phyloP scores from a whole-genome alignment of 2,888 invertebrate genomes.

The Seladonia tumulorum region DNA sequence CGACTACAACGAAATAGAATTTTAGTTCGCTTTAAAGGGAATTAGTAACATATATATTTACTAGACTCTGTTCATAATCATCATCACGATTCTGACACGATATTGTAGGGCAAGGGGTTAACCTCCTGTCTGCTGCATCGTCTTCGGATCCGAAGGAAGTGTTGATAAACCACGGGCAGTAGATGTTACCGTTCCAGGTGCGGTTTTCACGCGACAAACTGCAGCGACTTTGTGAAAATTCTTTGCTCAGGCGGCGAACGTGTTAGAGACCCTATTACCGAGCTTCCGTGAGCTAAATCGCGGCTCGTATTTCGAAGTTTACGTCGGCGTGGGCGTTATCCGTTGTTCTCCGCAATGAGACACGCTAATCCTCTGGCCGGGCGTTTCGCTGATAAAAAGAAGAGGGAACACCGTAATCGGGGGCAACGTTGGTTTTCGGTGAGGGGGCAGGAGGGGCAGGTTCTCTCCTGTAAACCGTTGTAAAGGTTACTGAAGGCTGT shows the following conservation, averaged over 20 bases:
- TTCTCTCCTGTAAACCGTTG: neutral
- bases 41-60: too few relatives aligned
- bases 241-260: neutral
- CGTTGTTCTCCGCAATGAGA: slow-evolving; percentile 8
- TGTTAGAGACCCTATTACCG: neutral
- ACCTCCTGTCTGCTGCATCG: too few relatives aligned
- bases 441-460: neutral
- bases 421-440: neutral
- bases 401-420: neutral
- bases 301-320: neutral
- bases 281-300: neutral
- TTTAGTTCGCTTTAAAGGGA: too few relatives aligned
- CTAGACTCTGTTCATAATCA: too few relatives aligned
- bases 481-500: neutral
- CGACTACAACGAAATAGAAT: too few relatives aligned
- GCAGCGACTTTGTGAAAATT: neutral
- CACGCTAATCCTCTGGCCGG: slow-evolving; percentile 1
- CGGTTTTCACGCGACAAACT: neutral
- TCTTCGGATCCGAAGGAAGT: too few relatives aligned
- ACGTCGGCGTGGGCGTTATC: neutral
- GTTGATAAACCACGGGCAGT: too few relatives aligned
- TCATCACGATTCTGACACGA: too few relatives aligned
- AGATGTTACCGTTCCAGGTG: too few relatives aligned
- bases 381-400: neutral
- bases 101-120: too few relatives aligned